These are phyloP conservation scores for Plumapathes pennacea DNA, from an alignment of 92 coral and sea anemone species.

Conservation along the genomic window DNA sequence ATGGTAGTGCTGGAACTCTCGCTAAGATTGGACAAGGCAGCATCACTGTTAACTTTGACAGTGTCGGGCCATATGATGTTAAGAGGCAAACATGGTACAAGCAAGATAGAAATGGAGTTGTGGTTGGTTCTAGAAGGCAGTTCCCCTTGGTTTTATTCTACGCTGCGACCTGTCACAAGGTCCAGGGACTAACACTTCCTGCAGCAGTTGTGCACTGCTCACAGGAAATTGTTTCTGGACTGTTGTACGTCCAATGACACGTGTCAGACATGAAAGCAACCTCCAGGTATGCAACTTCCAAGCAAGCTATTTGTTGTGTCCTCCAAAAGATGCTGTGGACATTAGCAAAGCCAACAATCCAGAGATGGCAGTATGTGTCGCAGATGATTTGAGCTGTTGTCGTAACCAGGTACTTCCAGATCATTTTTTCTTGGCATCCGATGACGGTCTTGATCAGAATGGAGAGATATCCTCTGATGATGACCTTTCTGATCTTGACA, in stretches of 20 bases:
- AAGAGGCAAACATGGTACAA: slow-evolving; percentile 35
- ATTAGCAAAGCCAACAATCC: slow-evolving; percentile 3
- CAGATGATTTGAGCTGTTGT: slow-evolving; percentile 20
- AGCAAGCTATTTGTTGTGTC: slow-evolving; percentile 7
- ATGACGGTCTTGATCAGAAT: slow-evolving; percentile 7
- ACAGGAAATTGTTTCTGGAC: slow-evolving; percentile 53
- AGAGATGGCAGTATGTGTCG: not conserved
- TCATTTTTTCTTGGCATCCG: slow-evolving; percentile 4
- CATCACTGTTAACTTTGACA: slow-evolving; percentile 19
- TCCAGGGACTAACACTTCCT: slow-evolving; percentile 46
- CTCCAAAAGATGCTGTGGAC: slow-evolving; percentile 7
- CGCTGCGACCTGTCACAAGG: slow-evolving; percentile 44
- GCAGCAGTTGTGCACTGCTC: slow-evolving; percentile 51
- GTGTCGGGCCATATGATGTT: slow-evolving; percentile 12
- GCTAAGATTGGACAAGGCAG: not conserved
- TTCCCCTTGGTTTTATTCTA: slow-evolving; percentile 25
- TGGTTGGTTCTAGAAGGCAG: slow-evolving; percentile 27
- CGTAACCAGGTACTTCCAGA: slow-evolving; percentile 5
- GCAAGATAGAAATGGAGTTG: slow-evolving; percentile 16
- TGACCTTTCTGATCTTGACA: not conserved
- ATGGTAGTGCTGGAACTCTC: slow-evolving; percentile 29
- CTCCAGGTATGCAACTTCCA: slow-evolving; percentile 31
- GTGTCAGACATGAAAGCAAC: slow-evolving; percentile 18
- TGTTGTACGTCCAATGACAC: slow-evolving; percentile 30
- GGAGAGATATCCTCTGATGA: not conserved